Evolutionary conservation across 2,888 invertebrate species (phyloP).

Genomic region (Hydrotaea cyrtoneurina): DNA sequence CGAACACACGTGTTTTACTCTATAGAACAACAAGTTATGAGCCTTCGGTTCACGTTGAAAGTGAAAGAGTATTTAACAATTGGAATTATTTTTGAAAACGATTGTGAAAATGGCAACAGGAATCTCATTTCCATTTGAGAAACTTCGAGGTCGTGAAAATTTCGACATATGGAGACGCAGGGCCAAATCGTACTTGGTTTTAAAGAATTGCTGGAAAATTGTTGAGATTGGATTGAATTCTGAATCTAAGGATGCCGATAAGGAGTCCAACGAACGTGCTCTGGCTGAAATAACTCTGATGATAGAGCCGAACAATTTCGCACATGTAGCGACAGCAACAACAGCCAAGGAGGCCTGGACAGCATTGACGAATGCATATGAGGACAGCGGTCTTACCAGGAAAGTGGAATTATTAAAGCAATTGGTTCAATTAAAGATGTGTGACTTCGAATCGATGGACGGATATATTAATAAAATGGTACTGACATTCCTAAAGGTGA

Average conservation of each 20-base stretch:
- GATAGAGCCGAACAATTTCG: conserved; percentile 30
- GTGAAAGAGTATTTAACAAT: background rate
- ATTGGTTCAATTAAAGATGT: conserved; percentile 62
- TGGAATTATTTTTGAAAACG: background rate
- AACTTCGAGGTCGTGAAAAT: conserved; percentile 49
- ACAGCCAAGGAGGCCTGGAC: too few relatives aligned
- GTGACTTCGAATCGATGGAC: conserved; percentile 61
- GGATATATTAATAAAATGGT: conserved; percentile 68
- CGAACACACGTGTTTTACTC: conserved; percentile 1
- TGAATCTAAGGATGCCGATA: background rate
- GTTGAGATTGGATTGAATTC: background rate
- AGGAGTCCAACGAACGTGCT: background rate
- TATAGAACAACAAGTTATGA: conserved; percentile 37
- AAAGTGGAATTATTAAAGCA: conserved; percentile 65
- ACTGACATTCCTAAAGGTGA: conserved; percentile 60
- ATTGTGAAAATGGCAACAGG: conserved; percentile 16
- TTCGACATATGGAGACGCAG: conserved; percentile 73
- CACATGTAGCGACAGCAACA: conserved; percentile 4
- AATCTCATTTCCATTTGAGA: conserved; percentile 55
- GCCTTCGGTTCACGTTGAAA: background rate
- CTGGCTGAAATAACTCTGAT: conserved; percentile 31
- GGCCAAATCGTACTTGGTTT: conserved; percentile 60
- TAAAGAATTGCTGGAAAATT: conserved; percentile 49
- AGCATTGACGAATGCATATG: too few relatives aligned
- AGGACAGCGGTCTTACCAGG: conserved; percentile 49